Conservation (phyloP, 2,888 invertebrate species). For the Chalcis sispes region DNA sequence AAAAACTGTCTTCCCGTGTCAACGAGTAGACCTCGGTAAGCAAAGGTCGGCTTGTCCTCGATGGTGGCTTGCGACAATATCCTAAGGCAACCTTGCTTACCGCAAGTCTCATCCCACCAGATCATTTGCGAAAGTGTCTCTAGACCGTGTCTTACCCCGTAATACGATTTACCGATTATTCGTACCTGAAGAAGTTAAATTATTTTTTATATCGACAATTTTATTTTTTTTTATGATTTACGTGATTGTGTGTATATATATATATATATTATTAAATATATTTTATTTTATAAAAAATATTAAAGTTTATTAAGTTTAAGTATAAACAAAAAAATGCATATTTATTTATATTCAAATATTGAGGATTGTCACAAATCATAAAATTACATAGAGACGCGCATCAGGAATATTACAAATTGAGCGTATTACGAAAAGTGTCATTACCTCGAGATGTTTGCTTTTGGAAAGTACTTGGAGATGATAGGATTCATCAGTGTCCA, state of each 20-base stretch:
- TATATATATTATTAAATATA: neutral
- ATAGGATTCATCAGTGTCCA: slow-evolving; percentile 87
- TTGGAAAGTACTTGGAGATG: slow-evolving; percentile 79
- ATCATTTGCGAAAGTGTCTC: slow-evolving; percentile 88
- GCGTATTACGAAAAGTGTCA: neutral
- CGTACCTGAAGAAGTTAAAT: slow-evolving; percentile 30
- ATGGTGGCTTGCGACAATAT: slow-evolving; percentile 82
- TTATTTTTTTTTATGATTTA: neutral
- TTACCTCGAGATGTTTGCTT: slow-evolving; percentile 78
- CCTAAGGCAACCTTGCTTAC: slow-evolving; percentile 79
- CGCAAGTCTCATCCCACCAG: slow-evolving; percentile 85
- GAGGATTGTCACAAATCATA: no score
- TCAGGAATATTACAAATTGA: no score
- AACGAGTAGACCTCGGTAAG: slow-evolving; percentile 90
- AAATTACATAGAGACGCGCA: no score
- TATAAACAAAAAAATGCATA: neutral
- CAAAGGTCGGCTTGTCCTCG: slow-evolving; percentile 87
- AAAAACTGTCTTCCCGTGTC: slow-evolving; percentile 96
- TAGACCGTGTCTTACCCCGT: slow-evolving; percentile 87
- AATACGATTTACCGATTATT: slow-evolving; percentile 83
- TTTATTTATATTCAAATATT: neutral
- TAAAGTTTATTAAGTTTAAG: neutral
- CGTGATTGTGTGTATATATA: no score
- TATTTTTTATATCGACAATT: neutral
- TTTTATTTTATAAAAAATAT: neutral